phyloP scores from a whole-genome alignment of 2,888 invertebrate species.

The Monoplex corrugatus region DNA sequence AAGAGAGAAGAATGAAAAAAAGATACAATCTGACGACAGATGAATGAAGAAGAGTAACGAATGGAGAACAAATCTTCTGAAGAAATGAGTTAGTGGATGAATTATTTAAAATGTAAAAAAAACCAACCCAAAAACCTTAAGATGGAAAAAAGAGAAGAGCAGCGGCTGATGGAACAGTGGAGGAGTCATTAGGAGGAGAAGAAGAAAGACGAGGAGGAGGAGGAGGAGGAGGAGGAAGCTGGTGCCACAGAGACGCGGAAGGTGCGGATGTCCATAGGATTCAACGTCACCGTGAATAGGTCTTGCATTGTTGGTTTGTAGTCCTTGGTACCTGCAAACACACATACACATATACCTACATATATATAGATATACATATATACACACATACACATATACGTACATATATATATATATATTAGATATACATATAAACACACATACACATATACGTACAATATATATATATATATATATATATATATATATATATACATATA shows the following conservation, averaged over 20 bases:
- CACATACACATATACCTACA: conserved; percentile 16
- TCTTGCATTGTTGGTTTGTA: conserved; percentile 48
- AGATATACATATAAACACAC: background rate
- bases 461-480: background rate
- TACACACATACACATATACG: background rate
- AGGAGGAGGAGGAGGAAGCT: conserved; percentile 3
- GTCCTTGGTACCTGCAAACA: conserved; percentile 56
- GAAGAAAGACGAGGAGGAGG: background rate
- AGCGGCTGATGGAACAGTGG: too few species aligned
- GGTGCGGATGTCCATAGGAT: conserved; percentile 80
- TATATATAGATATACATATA: conserved; percentile 12
- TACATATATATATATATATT: background rate
- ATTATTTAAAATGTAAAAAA: background rate
- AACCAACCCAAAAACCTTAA: background rate
- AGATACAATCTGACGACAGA: background rate
- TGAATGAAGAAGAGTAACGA: background rate
- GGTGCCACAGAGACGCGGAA: conserved; percentile 63
- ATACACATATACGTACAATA: conserved; percentile 9
- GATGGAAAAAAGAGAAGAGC: too few species aligned
- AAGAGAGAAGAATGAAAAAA: conserved; percentile 1
- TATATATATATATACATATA: background rate
- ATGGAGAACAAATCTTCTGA: too few species aligned
- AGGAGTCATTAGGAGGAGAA: background rate
- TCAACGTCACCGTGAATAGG: conserved; percentile 67
- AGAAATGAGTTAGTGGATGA: background rate